A percentile compares a stretch with the other conserved stretches of the same genome.
phyloP scores from a whole-genome alignment of 2,888 invertebrate species.

The Lasioglossum leucozonium region DNA sequence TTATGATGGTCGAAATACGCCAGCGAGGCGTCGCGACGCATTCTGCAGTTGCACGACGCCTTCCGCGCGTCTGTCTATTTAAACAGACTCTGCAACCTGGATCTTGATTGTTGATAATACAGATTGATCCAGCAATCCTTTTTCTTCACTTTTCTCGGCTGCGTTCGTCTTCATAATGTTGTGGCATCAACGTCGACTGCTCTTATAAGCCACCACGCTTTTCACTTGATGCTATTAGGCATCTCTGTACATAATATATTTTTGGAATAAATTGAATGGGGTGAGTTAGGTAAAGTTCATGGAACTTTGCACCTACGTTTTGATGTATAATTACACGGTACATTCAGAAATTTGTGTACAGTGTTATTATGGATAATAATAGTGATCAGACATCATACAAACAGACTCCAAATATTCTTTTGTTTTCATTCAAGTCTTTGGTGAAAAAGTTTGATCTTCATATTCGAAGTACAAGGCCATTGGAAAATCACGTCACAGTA shows the following conservation, averaged over 20 bases:
- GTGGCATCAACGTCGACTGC: not conserved
- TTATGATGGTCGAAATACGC: constrained; percentile 69
- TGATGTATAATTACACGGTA: not conserved
- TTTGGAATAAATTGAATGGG: not conserved
- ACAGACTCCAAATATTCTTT: too few relatives aligned
- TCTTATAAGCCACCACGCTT: not conserved
- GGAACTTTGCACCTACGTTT: not conserved
- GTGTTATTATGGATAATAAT: too few relatives aligned
- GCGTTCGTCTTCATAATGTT: not conserved
- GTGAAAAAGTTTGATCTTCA: too few relatives aligned
- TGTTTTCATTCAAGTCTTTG: too few relatives aligned
- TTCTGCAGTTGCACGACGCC: constrained; percentile 46
- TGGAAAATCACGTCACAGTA: too few relatives aligned
- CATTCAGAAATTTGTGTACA: too few relatives aligned
- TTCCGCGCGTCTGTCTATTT: constrained; percentile 67
- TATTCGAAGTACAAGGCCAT: too few relatives aligned
- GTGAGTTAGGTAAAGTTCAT: not conserved
- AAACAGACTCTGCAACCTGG: constrained; percentile 51
- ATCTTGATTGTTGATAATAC: constrained; percentile 30
- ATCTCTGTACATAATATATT: not conserved
- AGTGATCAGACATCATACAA: too few relatives aligned
- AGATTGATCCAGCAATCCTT: not conserved
- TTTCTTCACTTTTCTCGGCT: not conserved
- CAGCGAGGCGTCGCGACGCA: constrained; percentile 54
- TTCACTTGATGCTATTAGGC: too few relatives aligned